These are phyloP conservation scores for Gobiocypris rarus DNA, from an alignment of 2,113 vertebrate genomes.

Conservation along the genomic window DNA sequence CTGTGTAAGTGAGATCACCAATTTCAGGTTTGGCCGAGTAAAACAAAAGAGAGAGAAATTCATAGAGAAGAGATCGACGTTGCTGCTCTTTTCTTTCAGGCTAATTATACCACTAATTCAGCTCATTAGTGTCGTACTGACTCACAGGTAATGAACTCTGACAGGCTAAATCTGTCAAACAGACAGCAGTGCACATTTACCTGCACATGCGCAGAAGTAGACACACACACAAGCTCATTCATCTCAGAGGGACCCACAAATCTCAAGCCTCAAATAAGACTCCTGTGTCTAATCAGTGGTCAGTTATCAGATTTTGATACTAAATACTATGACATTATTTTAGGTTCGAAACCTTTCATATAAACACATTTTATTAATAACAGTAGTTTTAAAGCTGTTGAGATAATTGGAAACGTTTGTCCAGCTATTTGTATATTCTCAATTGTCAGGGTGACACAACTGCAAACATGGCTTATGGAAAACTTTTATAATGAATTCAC, in stretches of 20 bases:
- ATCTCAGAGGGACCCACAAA: slow-evolving; percentile 14
- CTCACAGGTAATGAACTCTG: slow-evolving; percentile 68
- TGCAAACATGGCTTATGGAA: too few relatives aligned
- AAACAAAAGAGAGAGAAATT: slow-evolving; percentile 32
- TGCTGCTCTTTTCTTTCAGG: slow-evolving; percentile 61
- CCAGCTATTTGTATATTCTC: too few relatives aligned
- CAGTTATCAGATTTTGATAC: neutral
- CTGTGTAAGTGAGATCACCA: slow-evolving; percentile 8
- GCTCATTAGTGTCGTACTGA: slow-evolving; percentile 64
- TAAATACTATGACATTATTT: too few relatives aligned
- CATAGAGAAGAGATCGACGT: slow-evolving; percentile 56
- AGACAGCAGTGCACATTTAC: slow-evolving; percentile 54
- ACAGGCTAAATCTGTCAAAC: slow-evolving; percentile 67
- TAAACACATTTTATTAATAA: too few relatives aligned
- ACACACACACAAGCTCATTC: slow-evolving; percentile 32
- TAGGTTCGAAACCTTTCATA: too few relatives aligned
- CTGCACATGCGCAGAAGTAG: slow-evolving; percentile 41
- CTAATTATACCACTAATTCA: slow-evolving; percentile 69
- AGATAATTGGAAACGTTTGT: too few relatives aligned
- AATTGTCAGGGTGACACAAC: too few relatives aligned
- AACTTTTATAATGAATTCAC: too few relatives aligned
- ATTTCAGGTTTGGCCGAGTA: neutral
- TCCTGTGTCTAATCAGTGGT: neutral
- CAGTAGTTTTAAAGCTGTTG: too few relatives aligned
- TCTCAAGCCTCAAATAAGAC: neutral